A percentile compares a stretch with the other conserved stretches of the same genome.
Evolutionary conservation across 2,113 vertebrate genomes (phyloP).

Genomic region (Phalacrocorax aristotelis): DNA sequence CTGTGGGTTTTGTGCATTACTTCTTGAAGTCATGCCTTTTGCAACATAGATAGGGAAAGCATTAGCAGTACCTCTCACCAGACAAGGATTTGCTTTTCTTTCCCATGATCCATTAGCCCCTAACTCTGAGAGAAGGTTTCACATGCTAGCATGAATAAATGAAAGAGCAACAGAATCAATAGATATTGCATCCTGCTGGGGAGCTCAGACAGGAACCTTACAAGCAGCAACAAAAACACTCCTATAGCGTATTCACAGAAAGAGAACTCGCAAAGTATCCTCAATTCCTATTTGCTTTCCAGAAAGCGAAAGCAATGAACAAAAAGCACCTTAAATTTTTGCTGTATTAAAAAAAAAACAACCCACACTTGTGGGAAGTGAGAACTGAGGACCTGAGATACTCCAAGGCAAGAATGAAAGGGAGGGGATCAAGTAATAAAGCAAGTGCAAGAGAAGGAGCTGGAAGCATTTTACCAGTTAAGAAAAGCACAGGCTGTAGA

Average conservation of each 20-base stretch:
- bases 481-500: background rate
- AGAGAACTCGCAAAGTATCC: background rate
- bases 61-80: background rate
- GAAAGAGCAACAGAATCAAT: background rate
- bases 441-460: background rate
- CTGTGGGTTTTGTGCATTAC: background rate
- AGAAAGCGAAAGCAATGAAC: background rate
- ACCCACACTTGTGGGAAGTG: fast-evolving
- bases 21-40: background rate
- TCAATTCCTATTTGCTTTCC: background rate
- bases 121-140: background rate
- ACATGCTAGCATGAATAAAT: background rate
- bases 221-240: background rate
- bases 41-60: background rate
- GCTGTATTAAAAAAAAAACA: background rate
- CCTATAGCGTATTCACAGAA: background rate
- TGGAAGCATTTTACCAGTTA: background rate
- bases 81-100: background rate
- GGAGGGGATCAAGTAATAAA: background rate
- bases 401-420: background rate
- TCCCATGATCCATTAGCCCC: background rate
- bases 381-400: background rate
- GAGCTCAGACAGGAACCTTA: background rate
- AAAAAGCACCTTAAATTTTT: background rate
- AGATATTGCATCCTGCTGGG: background rate